Evolutionary conservation across 2,113 vertebrate genomes (phyloP).

Genomic region (Falco punctatus): DNA sequence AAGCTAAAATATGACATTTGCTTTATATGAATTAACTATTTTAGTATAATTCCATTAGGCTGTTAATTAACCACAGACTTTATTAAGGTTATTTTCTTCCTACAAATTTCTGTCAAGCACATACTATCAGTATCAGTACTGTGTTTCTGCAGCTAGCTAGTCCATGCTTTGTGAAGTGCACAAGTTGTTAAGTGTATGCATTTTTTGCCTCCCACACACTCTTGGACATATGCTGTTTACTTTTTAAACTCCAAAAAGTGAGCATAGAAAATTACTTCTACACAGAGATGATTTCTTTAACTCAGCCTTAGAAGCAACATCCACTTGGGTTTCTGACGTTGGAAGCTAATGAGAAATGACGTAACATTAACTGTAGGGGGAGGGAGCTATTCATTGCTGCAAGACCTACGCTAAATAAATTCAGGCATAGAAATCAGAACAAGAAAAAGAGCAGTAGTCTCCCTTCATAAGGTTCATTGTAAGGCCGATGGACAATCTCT

Average conservation of each 20-base stretch:
- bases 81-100: slow-evolving; percentile 24
- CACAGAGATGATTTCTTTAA: slow-evolving; percentile 32
- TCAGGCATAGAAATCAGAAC: not conserved
- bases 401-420: not conserved
- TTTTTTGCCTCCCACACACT: slow-evolving; percentile 49
- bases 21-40: not conserved
- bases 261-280: slow-evolving; percentile 59
- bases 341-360: slow-evolving; percentile 28
- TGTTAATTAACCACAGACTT: slow-evolving; percentile 31
- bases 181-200: slow-evolving; percentile 54
- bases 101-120: slow-evolving; percentile 5
- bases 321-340: not conserved
- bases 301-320: slow-evolving; percentile 46
- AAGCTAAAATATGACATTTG: not conserved
- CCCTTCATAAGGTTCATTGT: not conserved
- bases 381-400: not conserved
- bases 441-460: not conserved
- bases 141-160: slow-evolving; percentile 25
- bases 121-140: slow-evolving; percentile 13
- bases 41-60: not conserved
- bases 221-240: slow-evolving; percentile 70
- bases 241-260: slow-evolving; percentile 67
- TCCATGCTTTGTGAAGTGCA: slow-evolving; percentile 33
- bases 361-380: not conserved
- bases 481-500: not conserved